phyloP scores from a whole-genome alignment of 2,113 vertebrate species.

The Equus przewalskii region DNA sequence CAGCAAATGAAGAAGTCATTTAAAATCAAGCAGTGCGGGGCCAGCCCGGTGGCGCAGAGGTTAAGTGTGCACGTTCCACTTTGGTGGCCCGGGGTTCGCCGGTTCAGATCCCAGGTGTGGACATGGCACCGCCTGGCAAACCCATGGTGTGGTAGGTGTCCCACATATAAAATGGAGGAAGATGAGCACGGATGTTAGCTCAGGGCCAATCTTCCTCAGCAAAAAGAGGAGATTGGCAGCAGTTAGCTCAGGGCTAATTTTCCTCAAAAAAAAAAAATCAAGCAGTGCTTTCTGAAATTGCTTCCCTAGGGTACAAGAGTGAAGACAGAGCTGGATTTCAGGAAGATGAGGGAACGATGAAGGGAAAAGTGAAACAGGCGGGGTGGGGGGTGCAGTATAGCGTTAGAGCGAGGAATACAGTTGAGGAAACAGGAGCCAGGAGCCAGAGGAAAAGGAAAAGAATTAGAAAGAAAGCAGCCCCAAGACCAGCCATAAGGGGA shows the following conservation, averaged over 20 bases:
- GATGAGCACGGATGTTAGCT: too few relatives aligned
- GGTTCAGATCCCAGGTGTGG: too few relatives aligned
- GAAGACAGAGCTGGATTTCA: background rate
- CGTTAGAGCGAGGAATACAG: background rate
- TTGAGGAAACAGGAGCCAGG: background rate
- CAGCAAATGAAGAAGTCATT: background rate
- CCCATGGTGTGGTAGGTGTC: too few relatives aligned
- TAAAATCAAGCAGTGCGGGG: background rate
- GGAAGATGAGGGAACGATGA: background rate
- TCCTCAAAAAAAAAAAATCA: background rate
- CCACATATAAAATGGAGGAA: too few relatives aligned
- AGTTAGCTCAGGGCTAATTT: too few relatives aligned
- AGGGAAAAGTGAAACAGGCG: background rate
- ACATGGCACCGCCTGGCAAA: too few relatives aligned
- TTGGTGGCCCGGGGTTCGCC: too few relatives aligned
- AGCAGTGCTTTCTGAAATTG: background rate
- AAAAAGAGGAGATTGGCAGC: too few relatives aligned
- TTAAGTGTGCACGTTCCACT: too few relatives aligned
- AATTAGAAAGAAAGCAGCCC: background rate
- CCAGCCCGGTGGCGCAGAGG: too few relatives aligned
- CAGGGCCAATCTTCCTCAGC: too few relatives aligned
- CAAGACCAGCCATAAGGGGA: background rate
- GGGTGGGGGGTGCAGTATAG: fast-evolving
- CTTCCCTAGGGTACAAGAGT: background rate
- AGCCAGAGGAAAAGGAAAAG: background rate